Base-by-base conservation (phyloP, 2,797 vertebrate species). In the Spinus olivaceus region DNA sequence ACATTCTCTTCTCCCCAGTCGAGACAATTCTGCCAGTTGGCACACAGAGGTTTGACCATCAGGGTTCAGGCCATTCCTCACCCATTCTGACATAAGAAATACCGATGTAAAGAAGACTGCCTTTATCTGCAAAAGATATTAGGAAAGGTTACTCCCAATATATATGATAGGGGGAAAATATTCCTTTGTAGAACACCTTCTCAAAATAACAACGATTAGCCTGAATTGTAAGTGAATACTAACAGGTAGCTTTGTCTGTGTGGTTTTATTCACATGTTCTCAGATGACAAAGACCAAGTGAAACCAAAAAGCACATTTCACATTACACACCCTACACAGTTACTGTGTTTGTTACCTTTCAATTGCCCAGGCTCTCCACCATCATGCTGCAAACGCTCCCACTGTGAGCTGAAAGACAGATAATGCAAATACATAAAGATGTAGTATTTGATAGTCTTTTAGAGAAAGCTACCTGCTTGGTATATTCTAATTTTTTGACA, bases 371-470 rank as follows among this genome's bases (percentile, higher is more conserved):
- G 76, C 90, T 99, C 99, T 94, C 97, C 96, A 61, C 98, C 98
- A 33, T 98, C 98, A 87, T 97, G 97, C 97, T 99, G 99, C 91
- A 98, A 90, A 44, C 98, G 97, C 94, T 99, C 99, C 99, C 99
- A 99, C 89, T 99, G 99, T 59, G 98, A 98, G 96, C 99, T 99
- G 85, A 91, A 65, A 97, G 63, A 95, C 80, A 95, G 2, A 86
- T 5, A 90, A 95, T 3, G 53, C 27, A 96, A 88, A 41, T 10
- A 50, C 12, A 76, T 22, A 37, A 65, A 63, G 23, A 71, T 1
- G 1, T 35, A 83, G 16, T 49, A 54, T 20, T 76, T 77, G 5
- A 53, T 11, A 46, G 12, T 16, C 33, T 85, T 79, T n/a, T 12
- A 85, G 23, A 81, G 21, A 76, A 67, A 89, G 59, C 17, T n/a